phyloP scores from a whole-genome alignment of 37 sponge, comb jelly and placozoan species.

The Haliclona indistincta region DNA sequence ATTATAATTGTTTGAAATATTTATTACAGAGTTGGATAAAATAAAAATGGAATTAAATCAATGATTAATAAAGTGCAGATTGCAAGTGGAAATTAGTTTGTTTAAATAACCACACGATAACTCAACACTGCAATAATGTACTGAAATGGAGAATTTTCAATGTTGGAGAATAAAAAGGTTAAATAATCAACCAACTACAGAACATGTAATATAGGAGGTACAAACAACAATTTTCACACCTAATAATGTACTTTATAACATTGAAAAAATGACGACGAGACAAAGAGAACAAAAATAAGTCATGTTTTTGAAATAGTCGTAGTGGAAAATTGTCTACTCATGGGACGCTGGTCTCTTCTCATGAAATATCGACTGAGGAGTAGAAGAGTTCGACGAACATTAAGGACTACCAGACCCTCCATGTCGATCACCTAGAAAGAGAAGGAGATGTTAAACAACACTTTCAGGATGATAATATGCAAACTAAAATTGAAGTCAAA shows the following conservation, averaged over 20 bases:
- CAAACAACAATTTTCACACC: too few species aligned
- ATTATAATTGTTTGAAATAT: not conserved
- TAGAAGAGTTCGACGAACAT: slow-evolving; percentile 69
- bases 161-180: not conserved
- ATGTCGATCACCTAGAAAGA: slow-evolving; percentile 74
- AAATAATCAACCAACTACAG: not conserved
- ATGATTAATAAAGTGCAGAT: not conserved
- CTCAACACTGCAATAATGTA: not conserved
- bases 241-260: too few species aligned
- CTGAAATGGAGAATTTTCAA: not conserved
- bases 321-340: slow-evolving; percentile 64
- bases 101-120: not conserved
- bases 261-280: too few species aligned
- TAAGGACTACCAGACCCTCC: slow-evolving; percentile 81
- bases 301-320: slow-evolving; percentile 11
- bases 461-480: not conserved
- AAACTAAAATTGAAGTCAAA: not conserved
- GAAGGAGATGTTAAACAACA: not conserved
- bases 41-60: not conserved
- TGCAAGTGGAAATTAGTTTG: not conserved
- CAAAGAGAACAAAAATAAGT: too few species aligned
- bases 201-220: not conserved
- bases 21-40: not conserved
- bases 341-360: slow-evolving; percentile 53
- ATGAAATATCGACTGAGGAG: slow-evolving; percentile 71